Conservation (phyloP, 2,113 vertebrate species). For the Protobothrops mucrosquamatus region DNA sequence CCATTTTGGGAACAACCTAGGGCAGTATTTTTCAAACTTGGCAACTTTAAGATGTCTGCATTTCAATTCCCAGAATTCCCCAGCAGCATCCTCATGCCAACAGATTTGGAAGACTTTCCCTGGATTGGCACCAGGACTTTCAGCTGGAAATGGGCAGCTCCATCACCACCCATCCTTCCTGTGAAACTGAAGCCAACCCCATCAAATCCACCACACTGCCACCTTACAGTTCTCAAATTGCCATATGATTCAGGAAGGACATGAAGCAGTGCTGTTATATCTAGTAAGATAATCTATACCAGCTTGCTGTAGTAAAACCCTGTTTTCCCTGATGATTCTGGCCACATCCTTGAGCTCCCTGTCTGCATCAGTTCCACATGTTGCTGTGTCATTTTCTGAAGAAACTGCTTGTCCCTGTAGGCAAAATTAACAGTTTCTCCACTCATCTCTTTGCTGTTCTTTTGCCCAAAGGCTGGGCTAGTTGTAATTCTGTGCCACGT, state of each 20-base stretch:
- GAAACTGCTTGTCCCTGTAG: background rate
- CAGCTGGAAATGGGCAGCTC: background rate
- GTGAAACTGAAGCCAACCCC: background rate
- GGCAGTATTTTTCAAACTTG: background rate
- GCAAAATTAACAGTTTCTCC: background rate
- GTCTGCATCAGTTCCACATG: background rate
- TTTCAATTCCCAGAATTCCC: background rate
- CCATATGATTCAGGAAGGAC: background rate
- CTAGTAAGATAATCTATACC: background rate
- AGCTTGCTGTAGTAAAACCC: background rate
- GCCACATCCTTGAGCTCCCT: background rate
- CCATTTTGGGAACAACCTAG: background rate
- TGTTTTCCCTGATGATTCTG: background rate
- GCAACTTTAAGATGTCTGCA: background rate
- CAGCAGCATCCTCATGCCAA: background rate
- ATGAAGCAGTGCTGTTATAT: background rate
- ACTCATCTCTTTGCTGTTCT: background rate
- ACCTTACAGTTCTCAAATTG: background rate
- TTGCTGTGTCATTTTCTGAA: background rate
- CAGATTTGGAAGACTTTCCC: background rate
- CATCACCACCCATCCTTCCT: background rate
- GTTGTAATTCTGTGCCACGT: background rate
- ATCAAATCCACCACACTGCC: background rate
- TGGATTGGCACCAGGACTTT: background rate
- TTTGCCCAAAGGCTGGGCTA: background rate